Percentiles rank a stretch among this genome's conserved stretches.
Evolutionary conservation across 2,888 invertebrate species (phyloP).

Genomic region (Polydesmus complanatus): DNA sequence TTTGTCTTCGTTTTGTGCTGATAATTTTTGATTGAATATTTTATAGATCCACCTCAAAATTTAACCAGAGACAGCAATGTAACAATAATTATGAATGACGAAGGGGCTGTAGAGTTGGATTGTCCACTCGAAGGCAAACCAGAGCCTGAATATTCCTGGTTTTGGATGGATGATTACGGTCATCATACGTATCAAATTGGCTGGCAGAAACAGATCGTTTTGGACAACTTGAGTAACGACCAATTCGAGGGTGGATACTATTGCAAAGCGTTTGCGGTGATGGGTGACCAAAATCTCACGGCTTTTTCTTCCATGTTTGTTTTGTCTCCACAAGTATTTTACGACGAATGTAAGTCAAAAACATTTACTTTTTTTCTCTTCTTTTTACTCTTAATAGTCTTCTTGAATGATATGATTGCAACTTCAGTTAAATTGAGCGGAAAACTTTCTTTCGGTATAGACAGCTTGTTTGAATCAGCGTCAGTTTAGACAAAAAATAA

Average conservation of each 20-base stretch:
- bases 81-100: slow-evolving; percentile 4
- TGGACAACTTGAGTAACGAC: slow-evolving; percentile 1
- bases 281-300: slow-evolving; percentile 10
- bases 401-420: too few species aligned
- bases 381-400: too few species aligned
- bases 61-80: slow-evolving; percentile 6
- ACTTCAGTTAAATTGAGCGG: too few species aligned
- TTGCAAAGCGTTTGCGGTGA: slow-evolving; percentile 5
- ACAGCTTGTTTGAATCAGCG: too few species aligned
- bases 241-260: slow-evolving; percentile 4
- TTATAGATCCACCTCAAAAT: slow-evolving; percentile 10
- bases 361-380: too few species aligned
- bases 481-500: too few species aligned
- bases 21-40: background rate
- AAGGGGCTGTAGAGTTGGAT: slow-evolving; percentile 1
- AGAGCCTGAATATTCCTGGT: slow-evolving; percentile 5
- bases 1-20: background rate
- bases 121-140: slow-evolving; percentile 12
- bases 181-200: background rate
- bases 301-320: slow-evolving; percentile 9
- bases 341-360: background rate
- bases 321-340: background rate
- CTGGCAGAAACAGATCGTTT: background rate
- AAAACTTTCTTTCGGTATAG: too few species aligned
- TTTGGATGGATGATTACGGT: background rate